Conservation (phyloP, 2,888 invertebrate genomes). For the Cataglyphis rosenhaueri region DNA sequence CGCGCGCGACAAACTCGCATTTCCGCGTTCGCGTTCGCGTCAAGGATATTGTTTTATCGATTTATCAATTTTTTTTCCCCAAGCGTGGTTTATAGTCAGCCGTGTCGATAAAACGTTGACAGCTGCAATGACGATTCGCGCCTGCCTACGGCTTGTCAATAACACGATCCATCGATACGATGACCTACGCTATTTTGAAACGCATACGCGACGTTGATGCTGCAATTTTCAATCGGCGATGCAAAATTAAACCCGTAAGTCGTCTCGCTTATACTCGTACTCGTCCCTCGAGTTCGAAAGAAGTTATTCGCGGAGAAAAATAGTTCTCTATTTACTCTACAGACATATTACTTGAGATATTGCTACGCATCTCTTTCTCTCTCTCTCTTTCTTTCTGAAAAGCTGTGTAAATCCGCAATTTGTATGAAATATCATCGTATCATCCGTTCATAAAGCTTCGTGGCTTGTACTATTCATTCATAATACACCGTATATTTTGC, state of each 20-base stretch:
- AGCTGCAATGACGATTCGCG: background rate
- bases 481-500: background rate
- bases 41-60: background rate
- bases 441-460: background rate
- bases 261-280: background rate
- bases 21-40: background rate
- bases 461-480: background rate
- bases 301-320: background rate
- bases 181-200: conserved; percentile 18
- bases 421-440: background rate
- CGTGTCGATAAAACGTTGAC: conserved; percentile 18
- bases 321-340: background rate
- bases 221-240: background rate
- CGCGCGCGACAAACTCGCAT: background rate
- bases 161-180: conserved; percentile 23
- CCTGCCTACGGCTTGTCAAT: conserved; percentile 25
- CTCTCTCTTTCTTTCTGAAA: background rate
- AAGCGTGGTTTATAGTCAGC: background rate
- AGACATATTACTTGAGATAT: background rate
- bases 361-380: background rate
- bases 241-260: background rate
- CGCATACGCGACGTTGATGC: background rate
- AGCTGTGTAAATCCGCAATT: conserved; percentile 1
- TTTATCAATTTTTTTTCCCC: conserved; percentile 14
- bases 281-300: background rate